Evolutionary conservation across 2,888 invertebrate species (phyloP).

Genomic region (Plutella xylostella): DNA sequence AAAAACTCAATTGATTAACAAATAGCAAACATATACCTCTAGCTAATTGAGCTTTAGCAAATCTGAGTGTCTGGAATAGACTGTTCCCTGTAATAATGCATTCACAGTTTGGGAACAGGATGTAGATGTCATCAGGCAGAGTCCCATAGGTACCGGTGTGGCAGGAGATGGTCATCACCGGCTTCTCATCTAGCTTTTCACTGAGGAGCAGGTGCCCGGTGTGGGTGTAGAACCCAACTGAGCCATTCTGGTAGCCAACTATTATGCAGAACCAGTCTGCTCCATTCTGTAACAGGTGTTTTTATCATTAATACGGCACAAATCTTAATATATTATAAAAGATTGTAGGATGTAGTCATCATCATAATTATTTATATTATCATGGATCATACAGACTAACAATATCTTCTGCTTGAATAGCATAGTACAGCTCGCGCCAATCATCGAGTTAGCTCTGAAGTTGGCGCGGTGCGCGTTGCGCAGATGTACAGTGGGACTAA

Average conservation of each 20-base stretch:
- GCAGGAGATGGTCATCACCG: conserved; percentile 83
- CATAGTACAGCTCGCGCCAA: too few species aligned
- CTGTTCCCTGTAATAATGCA: conserved; percentile 82
- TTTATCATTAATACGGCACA: too few species aligned
- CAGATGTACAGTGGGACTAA: too few species aligned
- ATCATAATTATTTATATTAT: too few species aligned
- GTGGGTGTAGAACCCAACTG: conserved; percentile 90
- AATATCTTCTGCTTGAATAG: too few species aligned
- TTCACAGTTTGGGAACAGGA: conserved; percentile 77
- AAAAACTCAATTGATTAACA: neutral
- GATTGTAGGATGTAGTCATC: too few species aligned
- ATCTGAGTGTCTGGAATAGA: conserved; percentile 82
- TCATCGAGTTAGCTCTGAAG: too few species aligned
- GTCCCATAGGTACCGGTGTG: conserved; percentile 71
- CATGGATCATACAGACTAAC: too few species aligned
- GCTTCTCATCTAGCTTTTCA: conserved; percentile 87
- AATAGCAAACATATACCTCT: conserved; percentile 67
- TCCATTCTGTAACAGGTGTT: conserved; percentile 59
- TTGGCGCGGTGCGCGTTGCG: too few species aligned
- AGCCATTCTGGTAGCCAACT: conserved; percentile 88
- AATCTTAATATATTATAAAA: too few species aligned
- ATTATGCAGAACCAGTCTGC: conserved; percentile 95
- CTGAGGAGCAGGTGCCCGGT: conserved; percentile 83
- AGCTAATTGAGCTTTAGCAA: conserved; percentile 82
- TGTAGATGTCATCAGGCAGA: conserved; percentile 77